Conservation (phyloP, 2,888 invertebrate species). For the Heteromurus nitidus region DNA sequence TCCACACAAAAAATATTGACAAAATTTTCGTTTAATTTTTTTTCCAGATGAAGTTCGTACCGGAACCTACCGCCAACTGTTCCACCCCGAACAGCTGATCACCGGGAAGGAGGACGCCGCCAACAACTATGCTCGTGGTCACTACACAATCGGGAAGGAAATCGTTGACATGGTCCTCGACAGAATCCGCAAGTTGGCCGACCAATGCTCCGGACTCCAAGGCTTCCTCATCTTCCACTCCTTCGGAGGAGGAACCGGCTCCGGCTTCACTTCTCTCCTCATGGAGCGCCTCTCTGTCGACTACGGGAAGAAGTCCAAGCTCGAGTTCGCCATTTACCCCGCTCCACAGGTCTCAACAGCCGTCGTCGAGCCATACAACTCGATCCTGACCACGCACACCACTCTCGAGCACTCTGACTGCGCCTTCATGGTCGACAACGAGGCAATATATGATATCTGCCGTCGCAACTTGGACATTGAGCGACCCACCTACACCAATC, state of each 20-base stretch:
- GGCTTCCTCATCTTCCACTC: slow-evolving; percentile 91
- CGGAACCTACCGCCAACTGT: slow-evolving; percentile 95
- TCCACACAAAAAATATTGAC: too few relatives aligned
- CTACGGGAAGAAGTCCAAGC: slow-evolving; percentile 90
- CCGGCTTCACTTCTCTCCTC: slow-evolving; percentile 90
- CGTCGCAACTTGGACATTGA: slow-evolving; percentile 82
- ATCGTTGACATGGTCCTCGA: slow-evolving; percentile 77
- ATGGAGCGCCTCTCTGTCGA: slow-evolving; percentile 90
- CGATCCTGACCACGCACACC: slow-evolving; percentile 91
- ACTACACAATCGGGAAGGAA: slow-evolving; percentile 89
- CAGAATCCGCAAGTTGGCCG: slow-evolving; percentile 76
- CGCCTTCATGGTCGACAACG: slow-evolving; percentile 98
- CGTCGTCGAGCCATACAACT: slow-evolving; percentile 84
- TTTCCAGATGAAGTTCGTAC: slow-evolving; percentile 89
- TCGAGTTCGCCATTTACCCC: slow-evolving; percentile 93
- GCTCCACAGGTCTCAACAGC: slow-evolving; percentile 82
- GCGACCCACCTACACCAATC: slow-evolving; percentile 96
- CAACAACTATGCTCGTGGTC: slow-evolving; percentile 97
- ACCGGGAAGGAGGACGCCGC: slow-evolving; percentile 98
- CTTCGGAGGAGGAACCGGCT: slow-evolving; percentile 90
- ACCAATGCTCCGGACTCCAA: slow-evolving; percentile 78
- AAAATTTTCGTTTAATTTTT: not conserved
- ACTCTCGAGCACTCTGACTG: slow-evolving; percentile 91
- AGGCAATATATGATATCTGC: slow-evolving; percentile 82
- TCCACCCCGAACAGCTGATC: slow-evolving; percentile 98